Evolutionary conservation across 2,888 invertebrate genomes (phyloP), one percentile per base, ranked within the genome.

Genomic region (Cerceris rybyensis): DNA sequence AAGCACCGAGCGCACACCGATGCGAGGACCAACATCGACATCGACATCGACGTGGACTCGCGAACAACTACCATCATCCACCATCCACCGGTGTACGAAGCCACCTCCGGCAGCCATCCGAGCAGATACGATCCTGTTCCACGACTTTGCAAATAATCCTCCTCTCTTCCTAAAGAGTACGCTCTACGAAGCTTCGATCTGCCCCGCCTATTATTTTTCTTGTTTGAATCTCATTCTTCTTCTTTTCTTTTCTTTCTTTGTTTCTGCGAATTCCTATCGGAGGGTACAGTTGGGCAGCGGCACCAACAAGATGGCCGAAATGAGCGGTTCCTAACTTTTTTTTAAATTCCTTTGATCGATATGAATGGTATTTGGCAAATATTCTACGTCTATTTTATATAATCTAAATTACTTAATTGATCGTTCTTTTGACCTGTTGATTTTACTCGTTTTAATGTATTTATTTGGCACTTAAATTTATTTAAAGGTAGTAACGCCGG

Each of bases 21-120:
- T n/a, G 85, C 85, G 85, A 75, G 75, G 72, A 78, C 73, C 85
- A 75, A 72, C 84, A 88, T 86, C 86, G 84, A 86, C 88, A 81
- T 83, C 89, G 84, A 79, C 84, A 70, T 69, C 70, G 80, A 74
- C 73, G 28, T 28, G 28, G 28, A 28, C 73, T 79, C 84, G 81
- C 84, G 82, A 85, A 78, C 84, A 83, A 86, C 86, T 86, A 83
- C 84, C 88, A 83, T 86, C 84, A 83, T 85, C 86, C 87, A 83
- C 84, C 88, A 83, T 86, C 87, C 84, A 80, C 82, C 75, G 55
- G 72, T 63, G 73, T 75, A 70, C 78, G 68, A 76, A 71, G 67
- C 75, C 85, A 74, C 70, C 77, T 71, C 65, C 76, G 55, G 65
- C 79, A 63, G 73, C 72, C 74, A 85, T 79, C 81, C 82, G 68